Base-by-base conservation (phyloP, 2,888 invertebrate species). In the Notodromas monacha region DNA sequence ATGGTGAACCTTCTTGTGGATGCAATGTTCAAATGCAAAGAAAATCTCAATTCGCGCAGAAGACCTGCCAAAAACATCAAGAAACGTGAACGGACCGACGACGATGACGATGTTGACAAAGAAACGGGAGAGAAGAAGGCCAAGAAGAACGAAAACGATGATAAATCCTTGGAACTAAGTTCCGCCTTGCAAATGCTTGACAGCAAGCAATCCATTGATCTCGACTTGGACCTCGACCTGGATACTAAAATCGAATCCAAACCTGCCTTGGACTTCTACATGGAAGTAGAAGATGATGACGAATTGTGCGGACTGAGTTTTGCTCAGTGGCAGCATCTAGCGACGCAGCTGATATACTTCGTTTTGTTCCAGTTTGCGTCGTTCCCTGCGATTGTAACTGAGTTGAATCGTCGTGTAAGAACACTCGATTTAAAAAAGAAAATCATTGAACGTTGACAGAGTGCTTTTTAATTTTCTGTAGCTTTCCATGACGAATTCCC, bases 21-120 rank as follows among this genome's bases (percentile, higher is more conserved):
- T 30, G 79, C 84, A 1, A 74, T 89, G 73, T 81, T 86, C 49
- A 62, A 65, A 45, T 76, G 74, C 26, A 84, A 86, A n/a, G n/a
- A n/a, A n/a, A n/a, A n/a, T n/a, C n/a, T n/a, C n/a, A n/a, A n/a
- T n/a, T n/a, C n/a, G n/a, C 36, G 40, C 42, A 14, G 45, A 44
- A 27, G 28, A 29, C 15, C 14, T 14, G 12, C 15, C 15, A 13
- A 30, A 31, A 12, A 12, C 12, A 30, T 15, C 12, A 3, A 26
- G 13, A 16, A 30, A 30, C 10, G 16, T 12, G 31, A 35, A 27
- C 4, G 5, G 11, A 12, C 6, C 4, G 5, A 12, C 4, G 32
- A 33, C 3, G 15, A 13, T 26, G n/a, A 10, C 4, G 32, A 4
- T 33, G 12, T 32, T 12, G 34, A 28, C 28, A 4, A 4, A 3